A percentile compares a stretch with the other conserved stretches of the same genome.
phyloP scores from a whole-genome alignment of 1,140 invertebrate genomes.

The Drosophila ambigua region DNA sequence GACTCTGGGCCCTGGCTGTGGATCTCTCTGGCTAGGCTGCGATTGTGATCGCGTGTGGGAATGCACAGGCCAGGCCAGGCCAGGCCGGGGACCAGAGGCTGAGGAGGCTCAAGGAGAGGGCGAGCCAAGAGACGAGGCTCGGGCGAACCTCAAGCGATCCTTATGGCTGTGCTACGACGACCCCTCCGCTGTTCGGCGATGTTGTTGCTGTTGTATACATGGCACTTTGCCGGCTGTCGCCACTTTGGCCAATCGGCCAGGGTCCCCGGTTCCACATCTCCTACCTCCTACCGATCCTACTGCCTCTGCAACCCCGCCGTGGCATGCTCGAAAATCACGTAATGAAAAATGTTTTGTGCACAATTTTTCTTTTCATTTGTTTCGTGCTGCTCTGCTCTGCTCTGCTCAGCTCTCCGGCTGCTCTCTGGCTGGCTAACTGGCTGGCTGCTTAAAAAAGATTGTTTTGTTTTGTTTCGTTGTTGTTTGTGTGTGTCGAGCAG shows the following conservation, averaged over 20 bases:
- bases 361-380: conserved; percentile 81
- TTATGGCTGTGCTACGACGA: conserved; percentile 65
- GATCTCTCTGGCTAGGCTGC: conserved; percentile 17
- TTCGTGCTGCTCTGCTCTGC: conserved; percentile 42
- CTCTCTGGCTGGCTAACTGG: conserved; percentile 1
- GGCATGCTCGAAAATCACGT: conserved; percentile 78
- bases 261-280: conserved; percentile 2
- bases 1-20: background rate
- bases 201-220: conserved; percentile 67
- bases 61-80: conserved; percentile 49
- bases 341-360: conserved; percentile 81
- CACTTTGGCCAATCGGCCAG: conserved; percentile 58
- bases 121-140: too few species aligned
- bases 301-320: conserved; percentile 10
- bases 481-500: conserved; percentile 80
- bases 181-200: conserved; percentile 46
- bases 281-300: conserved; percentile 1
- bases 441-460: conserved; percentile 31
- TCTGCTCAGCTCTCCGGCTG: conserved; percentile 17
- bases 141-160: conserved; percentile 44
- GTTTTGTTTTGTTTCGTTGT: conserved; percentile 66
- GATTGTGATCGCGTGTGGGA: conserved; percentile 79
- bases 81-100: conserved; percentile 43
- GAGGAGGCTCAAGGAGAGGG: conserved; percentile 7
- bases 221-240: conserved; percentile 79